Percentiles rank a stretch among this genome's conserved stretches.
These are phyloP conservation scores for honey bee (Apis mellifera) DNA, from an alignment of 1,140 invertebrate genomes.

Conservation along the genomic window Amel_HAv3.1 CM009931.2:24469001-24469500, in stretches of 20 bases:
- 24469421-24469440: too few species aligned
- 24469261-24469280: too few species aligned
- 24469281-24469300: background rate
- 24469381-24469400: too few species aligned
- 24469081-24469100: too few species aligned
- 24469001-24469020: conserved; percentile 41
- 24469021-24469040: background rate
- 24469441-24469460: too few species aligned
- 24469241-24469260: background rate
- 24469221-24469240: background rate
- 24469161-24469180: background rate
- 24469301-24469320: too few species aligned
- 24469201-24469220: background rate
- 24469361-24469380: too few species aligned
- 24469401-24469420: too few species aligned
- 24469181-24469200: conserved; percentile 18
- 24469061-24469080: background rate
- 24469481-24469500: too few species aligned
- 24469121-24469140: conserved; percentile 28
- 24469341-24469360: too few species aligned
- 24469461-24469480: too few species aligned
- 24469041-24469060: conserved; percentile 20
- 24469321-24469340: too few species aligned
- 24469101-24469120: conserved; percentile 7
- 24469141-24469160: conserved; percentile 3